These are phyloP conservation scores for Zeus faber DNA, from an alignment of 2,113 vertebrate genomes.

Conservation along the genomic window DNA sequence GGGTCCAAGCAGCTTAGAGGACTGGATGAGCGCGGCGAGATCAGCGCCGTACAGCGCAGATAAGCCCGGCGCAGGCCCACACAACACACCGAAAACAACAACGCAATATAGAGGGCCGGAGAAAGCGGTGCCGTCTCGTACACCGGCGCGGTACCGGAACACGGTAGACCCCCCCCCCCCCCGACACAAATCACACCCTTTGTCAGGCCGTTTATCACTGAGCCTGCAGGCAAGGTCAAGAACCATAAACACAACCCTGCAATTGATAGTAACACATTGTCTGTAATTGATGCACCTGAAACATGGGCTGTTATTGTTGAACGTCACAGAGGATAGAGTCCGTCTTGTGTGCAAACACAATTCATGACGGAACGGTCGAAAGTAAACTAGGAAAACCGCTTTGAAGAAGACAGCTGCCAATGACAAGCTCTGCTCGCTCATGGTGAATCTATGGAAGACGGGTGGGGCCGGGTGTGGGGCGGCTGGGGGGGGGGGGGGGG, in stretches of 20 bases:
- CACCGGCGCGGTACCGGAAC: too few species aligned
- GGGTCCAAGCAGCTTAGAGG: slow-evolving; percentile 65
- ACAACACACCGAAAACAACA: slow-evolving; percentile 55
- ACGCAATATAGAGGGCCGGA: slow-evolving; percentile 20
- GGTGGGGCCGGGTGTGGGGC: background rate
- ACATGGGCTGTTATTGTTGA: slow-evolving; percentile 22
- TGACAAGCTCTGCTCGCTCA: slow-evolving; percentile 17
- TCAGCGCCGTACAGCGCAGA: slow-evolving; percentile 64
- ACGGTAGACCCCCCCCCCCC: slow-evolving; percentile 24
- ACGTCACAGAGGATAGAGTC: slow-evolving; percentile 24
- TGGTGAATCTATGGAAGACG: slow-evolving; percentile 24
- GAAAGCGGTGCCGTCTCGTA: too few species aligned
- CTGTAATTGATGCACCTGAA: slow-evolving; percentile 16
- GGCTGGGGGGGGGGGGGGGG: background rate
- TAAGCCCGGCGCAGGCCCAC: slow-evolving; percentile 61
- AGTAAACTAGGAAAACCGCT: slow-evolving; percentile 7
- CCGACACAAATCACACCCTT: slow-evolving; percentile 45
- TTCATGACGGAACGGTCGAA: slow-evolving; percentile 15
- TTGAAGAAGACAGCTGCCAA: background rate
- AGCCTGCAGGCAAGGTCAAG: slow-evolving; percentile 57
- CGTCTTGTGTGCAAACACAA: slow-evolving; percentile 20
- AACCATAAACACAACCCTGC: slow-evolving; percentile 37
- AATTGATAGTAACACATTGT: slow-evolving; percentile 39
- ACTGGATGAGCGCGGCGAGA: slow-evolving; percentile 63
- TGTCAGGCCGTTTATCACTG: slow-evolving; percentile 34